phyloP scores from a whole-genome alignment of 2,113 vertebrate species.

The Chrysemys picta region DNA sequence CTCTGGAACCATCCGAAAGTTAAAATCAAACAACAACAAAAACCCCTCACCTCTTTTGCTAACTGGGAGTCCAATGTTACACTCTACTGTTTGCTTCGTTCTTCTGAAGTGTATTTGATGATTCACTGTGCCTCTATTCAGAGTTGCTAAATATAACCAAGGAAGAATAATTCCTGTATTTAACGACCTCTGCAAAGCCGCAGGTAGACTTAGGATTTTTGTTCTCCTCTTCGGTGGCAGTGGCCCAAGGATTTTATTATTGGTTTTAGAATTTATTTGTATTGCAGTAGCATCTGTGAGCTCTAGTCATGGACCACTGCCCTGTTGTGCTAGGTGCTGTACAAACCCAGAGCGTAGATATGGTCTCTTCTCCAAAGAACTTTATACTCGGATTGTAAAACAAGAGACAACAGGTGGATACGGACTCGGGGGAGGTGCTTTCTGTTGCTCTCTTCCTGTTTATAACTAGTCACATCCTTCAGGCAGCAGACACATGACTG shows the following conservation, averaged over 20 bases:
- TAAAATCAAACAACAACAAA: neutral
- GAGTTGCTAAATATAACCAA: conserved; percentile 62
- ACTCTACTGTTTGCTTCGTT: conserved; percentile 15
- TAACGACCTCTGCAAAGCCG: neutral
- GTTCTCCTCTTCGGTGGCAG: neutral
- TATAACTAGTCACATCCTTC: neutral
- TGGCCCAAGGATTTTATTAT: neutral
- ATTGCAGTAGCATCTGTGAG: neutral
- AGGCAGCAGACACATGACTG: neutral
- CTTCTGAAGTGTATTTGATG: conserved; percentile 45
- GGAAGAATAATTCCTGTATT: conserved; percentile 15
- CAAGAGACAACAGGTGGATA: neutral
- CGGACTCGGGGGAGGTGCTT: neutral
- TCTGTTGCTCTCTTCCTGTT: neutral
- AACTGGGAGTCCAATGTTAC: conserved; percentile 23
- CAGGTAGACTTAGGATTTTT: neutral
- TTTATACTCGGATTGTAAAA: neutral
- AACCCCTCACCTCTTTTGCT: neutral
- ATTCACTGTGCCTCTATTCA: conserved; percentile 52
- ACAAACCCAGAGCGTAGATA: neutral
- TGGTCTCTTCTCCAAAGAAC: neutral
- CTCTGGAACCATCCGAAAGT: neutral
- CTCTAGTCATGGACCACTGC: neutral
- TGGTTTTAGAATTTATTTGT: neutral
- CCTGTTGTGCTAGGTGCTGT: neutral